Evolutionary conservation across 2,888 invertebrate species (phyloP), one percentile per base, ranked within the genome.

Genomic region (Tipula unca): DNA sequence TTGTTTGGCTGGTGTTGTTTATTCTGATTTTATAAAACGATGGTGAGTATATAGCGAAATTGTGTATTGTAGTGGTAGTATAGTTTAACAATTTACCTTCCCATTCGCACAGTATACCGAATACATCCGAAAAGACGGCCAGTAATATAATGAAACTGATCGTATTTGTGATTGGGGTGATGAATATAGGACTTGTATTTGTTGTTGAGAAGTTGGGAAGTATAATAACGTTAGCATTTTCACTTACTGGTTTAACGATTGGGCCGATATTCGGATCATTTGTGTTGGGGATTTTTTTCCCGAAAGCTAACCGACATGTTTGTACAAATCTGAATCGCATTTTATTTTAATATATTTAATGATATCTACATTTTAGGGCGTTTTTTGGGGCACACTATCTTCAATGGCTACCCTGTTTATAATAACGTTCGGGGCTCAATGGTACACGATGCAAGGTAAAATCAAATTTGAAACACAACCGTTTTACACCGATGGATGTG

Each of bases 191-290:
- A 4, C 90, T 93, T 83, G 92, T 94, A 2, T 94, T 93, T 90
- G 89, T 93, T 13, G 92, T 94, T 0, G 93, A 94, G 85, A 92
- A 93, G 86, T 89, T 95, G 85, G 95, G 95, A 84, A 93, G 93
- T 13, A 90, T 95, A 39, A 92, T 95, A 86, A 94, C 95, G 88
- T 93, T 95, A 4, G 92, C 92, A 0, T 91, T 94, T 69, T 93
- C 93, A 54, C 92, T 94, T 8, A 92, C 93, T 10, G 94, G 94
- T 0, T 92, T 94, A 1, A 93, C 93, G 0, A 93, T 93, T 17
- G 95, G 95, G 2, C 94, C 95, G 0, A 89, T 94, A 5, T 90
- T 95, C 1, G 95, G 94, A 0, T 90, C 95, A 1, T 95, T 95
- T 88, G 92, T 93, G 0, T 89, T 95, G 25, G 95, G 95, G 3